Percentiles rank a stretch among this genome's conserved stretches.
Evolutionary conservation across 2,113 vertebrate species (phyloP).

Genomic region (Aleadryas rufinucha): DNA sequence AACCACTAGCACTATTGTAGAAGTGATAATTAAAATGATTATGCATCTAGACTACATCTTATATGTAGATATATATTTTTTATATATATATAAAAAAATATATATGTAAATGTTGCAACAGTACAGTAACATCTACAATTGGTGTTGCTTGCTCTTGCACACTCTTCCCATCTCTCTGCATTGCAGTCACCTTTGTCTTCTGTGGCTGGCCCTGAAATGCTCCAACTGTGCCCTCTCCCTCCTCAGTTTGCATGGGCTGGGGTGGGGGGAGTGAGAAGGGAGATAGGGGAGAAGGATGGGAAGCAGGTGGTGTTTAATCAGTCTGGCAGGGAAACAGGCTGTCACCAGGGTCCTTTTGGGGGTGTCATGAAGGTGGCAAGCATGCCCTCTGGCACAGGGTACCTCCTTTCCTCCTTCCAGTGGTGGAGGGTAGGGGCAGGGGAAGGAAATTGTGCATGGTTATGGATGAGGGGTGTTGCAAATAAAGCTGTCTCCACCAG

Average conservation of each 20-base stretch:
- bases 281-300: background rate
- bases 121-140: background rate
- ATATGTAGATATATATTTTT: too few species aligned
- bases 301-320: slow-evolving; percentile 47
- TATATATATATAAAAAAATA: background rate
- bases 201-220: background rate
- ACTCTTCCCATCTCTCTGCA: background rate
- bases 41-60: background rate
- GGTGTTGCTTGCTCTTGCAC: background rate
- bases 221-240: background rate
- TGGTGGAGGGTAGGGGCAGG: background rate
- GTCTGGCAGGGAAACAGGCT: slow-evolving; percentile 16
- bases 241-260: background rate
- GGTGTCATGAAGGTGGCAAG: slow-evolving; percentile 17
- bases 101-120: background rate
- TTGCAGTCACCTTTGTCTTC: background rate
- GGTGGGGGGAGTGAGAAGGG: background rate
- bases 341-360: background rate
- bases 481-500: background rate
- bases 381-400: slow-evolving; percentile 24
- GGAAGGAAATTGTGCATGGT: background rate
- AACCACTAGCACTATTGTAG: background rate
- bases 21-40: background rate
- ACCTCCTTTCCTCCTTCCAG: background rate
- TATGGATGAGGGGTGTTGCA: background rate